These are phyloP conservation scores for Eubucco bourcierii DNA, from an alignment of 2,113 vertebrate genomes.

Conservation along the genomic window DNA sequence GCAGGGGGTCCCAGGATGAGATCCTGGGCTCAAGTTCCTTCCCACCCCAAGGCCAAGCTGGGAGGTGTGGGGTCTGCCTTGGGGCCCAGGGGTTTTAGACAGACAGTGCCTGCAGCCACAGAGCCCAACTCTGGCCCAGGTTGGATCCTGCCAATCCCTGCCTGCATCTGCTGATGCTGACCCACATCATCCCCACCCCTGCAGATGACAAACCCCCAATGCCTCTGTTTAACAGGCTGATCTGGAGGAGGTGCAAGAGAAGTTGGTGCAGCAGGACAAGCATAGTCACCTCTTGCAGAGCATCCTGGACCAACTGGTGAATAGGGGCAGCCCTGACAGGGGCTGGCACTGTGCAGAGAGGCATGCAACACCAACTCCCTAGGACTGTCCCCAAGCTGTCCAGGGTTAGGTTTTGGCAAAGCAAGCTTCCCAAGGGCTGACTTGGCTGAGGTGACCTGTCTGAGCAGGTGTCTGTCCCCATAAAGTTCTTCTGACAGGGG, in stretches of 20 bases:
- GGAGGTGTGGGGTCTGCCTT: neutral
- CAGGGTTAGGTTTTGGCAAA: neutral
- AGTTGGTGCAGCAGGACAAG: fast-evolving
- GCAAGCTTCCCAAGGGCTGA: neutral
- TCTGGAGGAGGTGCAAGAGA: neutral
- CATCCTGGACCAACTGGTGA: neutral
- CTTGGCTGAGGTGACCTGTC: neutral
- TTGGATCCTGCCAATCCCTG: neutral
- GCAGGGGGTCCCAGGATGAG: neutral
- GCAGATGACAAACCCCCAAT: fast-evolving
- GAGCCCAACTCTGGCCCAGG: neutral
- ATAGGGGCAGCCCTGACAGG: neutral
- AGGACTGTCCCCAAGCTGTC: neutral
- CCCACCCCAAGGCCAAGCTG: neutral
- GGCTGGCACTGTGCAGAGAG: neutral
- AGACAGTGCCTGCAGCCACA: neutral
- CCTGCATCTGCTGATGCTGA: neutral
- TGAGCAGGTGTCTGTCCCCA: neutral
- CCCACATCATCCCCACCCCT: neutral
- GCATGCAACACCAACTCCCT: neutral
- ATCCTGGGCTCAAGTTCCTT: neutral
- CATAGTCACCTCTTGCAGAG: neutral
- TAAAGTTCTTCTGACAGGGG: neutral
- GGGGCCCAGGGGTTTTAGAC: neutral
- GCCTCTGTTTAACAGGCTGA: neutral